Percentiles rank a stretch among this genome's conserved stretches.
phyloP scores from a whole-genome alignment of 2,797 vertebrate genomes.

The Chloroceryle amazona region DNA sequence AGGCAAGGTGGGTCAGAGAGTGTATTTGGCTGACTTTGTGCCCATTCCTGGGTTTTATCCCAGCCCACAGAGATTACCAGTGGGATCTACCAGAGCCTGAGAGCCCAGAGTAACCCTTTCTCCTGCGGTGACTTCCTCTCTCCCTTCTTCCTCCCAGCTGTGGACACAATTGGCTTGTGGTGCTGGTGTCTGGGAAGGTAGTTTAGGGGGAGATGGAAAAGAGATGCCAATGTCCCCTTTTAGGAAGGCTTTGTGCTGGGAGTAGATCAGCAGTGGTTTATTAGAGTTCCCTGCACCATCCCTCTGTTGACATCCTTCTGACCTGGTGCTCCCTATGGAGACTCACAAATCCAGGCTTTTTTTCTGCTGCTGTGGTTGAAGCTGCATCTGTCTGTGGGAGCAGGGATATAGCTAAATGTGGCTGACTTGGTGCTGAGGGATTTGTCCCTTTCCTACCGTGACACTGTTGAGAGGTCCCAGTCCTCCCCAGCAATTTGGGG shows the following conservation, averaged over 20 bases:
- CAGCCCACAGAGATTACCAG: background rate
- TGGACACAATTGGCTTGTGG: background rate
- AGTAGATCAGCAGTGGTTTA: background rate
- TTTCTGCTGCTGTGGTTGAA: background rate
- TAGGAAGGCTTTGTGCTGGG: background rate
- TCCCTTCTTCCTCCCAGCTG: background rate
- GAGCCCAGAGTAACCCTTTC: background rate
- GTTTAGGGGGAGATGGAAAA: background rate
- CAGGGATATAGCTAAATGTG: background rate
- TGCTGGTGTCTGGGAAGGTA: background rate
- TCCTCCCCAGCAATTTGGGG: background rate
- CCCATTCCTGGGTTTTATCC: background rate
- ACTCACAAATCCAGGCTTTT: background rate
- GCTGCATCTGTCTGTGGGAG: background rate
- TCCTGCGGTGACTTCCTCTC: fast-evolving
- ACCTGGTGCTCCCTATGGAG: background rate
- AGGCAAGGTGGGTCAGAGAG: fast-evolving
- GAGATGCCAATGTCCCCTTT: background rate
- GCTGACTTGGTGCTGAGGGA: background rate
- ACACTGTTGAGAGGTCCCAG: fast-evolving
- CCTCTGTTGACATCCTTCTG: background rate
- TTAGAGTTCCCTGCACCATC: background rate
- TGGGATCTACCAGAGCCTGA: background rate
- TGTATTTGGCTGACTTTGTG: background rate
- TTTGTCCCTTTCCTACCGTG: background rate